These are phyloP conservation scores for Euspilapteryx auroguttella DNA, from an alignment of 2,888 invertebrate species.

Conservation along the genomic window DNA sequence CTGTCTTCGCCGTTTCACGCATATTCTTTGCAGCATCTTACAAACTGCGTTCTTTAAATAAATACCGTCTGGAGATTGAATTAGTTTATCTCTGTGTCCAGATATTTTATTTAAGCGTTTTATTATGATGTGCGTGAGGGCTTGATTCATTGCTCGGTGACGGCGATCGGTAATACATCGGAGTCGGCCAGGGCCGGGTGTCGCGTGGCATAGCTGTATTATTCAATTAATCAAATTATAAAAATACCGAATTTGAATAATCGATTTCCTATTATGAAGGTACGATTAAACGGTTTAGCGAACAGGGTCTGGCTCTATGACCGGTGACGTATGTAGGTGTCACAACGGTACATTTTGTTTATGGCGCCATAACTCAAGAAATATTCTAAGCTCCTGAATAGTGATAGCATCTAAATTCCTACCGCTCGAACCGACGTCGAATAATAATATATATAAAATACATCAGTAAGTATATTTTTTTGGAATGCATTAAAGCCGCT, in stretches of 20 bases:
- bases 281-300: conserved; percentile 13
- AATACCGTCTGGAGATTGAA: neutral
- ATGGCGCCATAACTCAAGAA: conserved; percentile 51
- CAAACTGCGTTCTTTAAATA: conserved; percentile 12
- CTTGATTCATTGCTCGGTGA: no score
- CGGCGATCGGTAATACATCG: neutral
- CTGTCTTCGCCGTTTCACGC: conserved; percentile 50
- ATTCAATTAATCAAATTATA: neutral
- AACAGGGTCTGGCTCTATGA: conserved; percentile 10
- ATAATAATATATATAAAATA: conserved; percentile 9
- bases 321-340: conserved; percentile 46
- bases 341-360: conserved; percentile 47
- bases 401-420: conserved; percentile 51
- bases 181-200: neutral
- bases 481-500: conserved; percentile 35
- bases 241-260: no score
- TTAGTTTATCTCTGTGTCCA: neutral
- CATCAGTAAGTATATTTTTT: conserved; percentile 10
- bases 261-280: conserved; percentile 12
- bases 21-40: conserved; percentile 23
- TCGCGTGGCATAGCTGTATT: neutral
- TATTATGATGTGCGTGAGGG: no score
- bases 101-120: no score
- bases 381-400: conserved; percentile 41
- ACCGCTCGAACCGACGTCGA: conserved; percentile 11